These are phyloP conservation scores for Microhierax caerulescens DNA, from an alignment of 2,797 vertebrate genomes.

Conservation along the genomic window DNA sequence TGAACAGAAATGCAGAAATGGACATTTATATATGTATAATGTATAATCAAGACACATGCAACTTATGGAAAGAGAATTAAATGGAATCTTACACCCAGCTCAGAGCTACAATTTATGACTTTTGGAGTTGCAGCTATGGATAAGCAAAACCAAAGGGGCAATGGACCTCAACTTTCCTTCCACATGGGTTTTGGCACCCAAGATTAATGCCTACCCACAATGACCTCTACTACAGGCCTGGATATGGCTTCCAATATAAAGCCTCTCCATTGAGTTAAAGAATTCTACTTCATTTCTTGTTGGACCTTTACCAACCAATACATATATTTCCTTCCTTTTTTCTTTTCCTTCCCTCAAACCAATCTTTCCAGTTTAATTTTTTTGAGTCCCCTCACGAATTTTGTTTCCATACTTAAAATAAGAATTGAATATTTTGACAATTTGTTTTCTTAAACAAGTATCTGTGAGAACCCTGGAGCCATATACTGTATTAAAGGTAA, in stretches of 20 bases:
- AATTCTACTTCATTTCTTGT: background rate
- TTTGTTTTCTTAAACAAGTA: conserved; percentile 55
- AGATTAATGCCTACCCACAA: background rate
- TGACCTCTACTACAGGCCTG: background rate
- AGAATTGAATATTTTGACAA: conserved; percentile 32
- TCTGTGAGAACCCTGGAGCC: conserved; percentile 30
- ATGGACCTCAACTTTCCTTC: background rate
- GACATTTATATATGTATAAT: background rate
- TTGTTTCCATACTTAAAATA: conserved; percentile 24
- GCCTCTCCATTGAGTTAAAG: background rate
- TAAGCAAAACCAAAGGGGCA: background rate
- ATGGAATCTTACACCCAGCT: background rate
- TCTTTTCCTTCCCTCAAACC: background rate
- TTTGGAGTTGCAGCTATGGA: background rate
- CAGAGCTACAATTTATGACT: background rate
- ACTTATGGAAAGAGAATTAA: background rate
- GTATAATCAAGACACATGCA: background rate
- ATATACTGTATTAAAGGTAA: conserved; percentile 29
- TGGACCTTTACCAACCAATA: background rate
- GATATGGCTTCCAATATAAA: background rate
- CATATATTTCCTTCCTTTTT: background rate
- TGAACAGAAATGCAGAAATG: background rate
- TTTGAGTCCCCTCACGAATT: background rate
- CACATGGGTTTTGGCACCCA: background rate
- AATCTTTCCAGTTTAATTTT: conserved; percentile 9